phyloP scores from a whole-genome alignment of 2,797 vertebrate genomes.

The Pipistrellus kuhlii region DNA sequence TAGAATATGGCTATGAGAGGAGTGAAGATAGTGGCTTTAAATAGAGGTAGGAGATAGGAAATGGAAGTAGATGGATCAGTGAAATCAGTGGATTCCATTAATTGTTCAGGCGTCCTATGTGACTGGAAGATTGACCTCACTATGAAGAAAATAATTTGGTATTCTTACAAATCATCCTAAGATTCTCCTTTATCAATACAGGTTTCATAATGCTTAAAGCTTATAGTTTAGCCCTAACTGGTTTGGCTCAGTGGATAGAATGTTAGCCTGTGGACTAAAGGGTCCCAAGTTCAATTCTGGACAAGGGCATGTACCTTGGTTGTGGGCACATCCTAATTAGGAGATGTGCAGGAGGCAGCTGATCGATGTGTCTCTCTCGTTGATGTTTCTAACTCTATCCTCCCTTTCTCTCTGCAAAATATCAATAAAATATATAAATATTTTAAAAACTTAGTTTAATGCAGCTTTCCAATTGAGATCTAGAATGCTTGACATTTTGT shows the following conservation, averaged over 20 bases:
- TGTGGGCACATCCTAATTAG: too few species aligned
- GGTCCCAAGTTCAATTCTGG: too few species aligned
- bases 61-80: not conserved
- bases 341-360: too few species aligned
- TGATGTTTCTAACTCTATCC: too few species aligned
- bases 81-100: not conserved
- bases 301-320: too few species aligned
- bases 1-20: not conserved
- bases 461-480: not conserved
- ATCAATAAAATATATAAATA: too few species aligned
- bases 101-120: not conserved
- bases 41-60: not conserved
- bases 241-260: too few species aligned
- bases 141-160: not conserved
- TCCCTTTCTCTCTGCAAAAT: too few species aligned
- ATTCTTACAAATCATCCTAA: not conserved
- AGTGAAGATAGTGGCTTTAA: conserved; percentile 33
- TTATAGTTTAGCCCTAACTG: not conserved
- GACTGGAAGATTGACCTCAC: not conserved
- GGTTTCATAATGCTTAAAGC: not conserved
- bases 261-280: too few species aligned
- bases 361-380: too few species aligned
- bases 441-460: not conserved
- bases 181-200: not conserved
- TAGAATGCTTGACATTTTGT: conserved; percentile 50